Evolutionary conservation across 2,113 vertebrate genomes (phyloP), one percentile per base, ranked within the genome.

Genomic region (Melanerpes formicivorus): DNA sequence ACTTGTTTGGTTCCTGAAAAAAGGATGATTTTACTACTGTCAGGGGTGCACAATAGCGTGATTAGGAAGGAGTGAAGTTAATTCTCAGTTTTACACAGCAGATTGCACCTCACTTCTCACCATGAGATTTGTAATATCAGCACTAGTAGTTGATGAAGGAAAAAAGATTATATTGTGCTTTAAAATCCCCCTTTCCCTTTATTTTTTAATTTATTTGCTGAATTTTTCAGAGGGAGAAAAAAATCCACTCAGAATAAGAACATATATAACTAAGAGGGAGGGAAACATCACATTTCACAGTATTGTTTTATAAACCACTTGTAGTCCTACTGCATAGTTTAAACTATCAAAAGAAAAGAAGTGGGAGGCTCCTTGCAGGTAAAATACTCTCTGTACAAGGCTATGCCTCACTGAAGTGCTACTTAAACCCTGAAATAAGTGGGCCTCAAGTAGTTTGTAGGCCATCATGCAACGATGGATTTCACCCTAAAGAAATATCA

Each of bases 361-460:
- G 5, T 67, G 52, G 34, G 44, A 73, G 75, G 69, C 22, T 94
- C 67, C 78, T 69, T 67, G 46, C 32, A 74, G 75, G 79, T 76
- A 69, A 90, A 91, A 70, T 79, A 84, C 54, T 54, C 8, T 75
- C 63, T 66, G 14, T 80, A 30, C 63, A 85, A 89, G 80, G 92
- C 58, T 76, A 22, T 71, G 82, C 54, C 71, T 90, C 91, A 48
- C 62, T 55, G 0, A 91, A 95, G 87, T 90, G 81, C 87, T 87
- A 44, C 93, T 95, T 90, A 89, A 93, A 92, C 69, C 64, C 22
- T 93, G 89, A 74, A 90, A 69, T 77, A 95, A 94, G 73, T 80
- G 93, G 34, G 58, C 37, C 40, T 92, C 70, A 65, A 95, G 82
- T 77, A 85, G 32, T 75, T 77, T 44, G 70, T 34, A 88, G 73